phyloP scores from a whole-genome alignment of 2,888 invertebrate genomes.

The Lepidochitona cinerea region DNA sequence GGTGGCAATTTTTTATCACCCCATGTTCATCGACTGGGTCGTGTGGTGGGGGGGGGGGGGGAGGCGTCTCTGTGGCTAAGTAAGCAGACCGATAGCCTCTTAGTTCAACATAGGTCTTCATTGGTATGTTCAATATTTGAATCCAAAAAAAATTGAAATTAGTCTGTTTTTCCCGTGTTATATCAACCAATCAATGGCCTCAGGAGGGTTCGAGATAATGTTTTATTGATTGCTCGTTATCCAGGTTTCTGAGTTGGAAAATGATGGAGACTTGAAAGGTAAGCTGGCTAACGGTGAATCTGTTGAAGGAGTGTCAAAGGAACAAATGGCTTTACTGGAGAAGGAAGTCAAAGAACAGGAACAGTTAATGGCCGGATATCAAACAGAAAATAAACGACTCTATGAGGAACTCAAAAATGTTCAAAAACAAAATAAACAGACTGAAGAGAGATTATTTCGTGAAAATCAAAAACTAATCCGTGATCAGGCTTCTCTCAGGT shows the following conservation, averaged over 20 bases:
- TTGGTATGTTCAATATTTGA: no score
- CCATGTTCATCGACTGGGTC: no score
- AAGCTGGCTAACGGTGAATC: slow-evolving; percentile 4
- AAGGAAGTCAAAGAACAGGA: slow-evolving; percentile 66
- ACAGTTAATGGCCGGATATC: slow-evolving; percentile 63
- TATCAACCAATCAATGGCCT: no score
- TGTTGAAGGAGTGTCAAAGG: slow-evolving; percentile 39
- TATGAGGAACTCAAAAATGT: slow-evolving; percentile 64
- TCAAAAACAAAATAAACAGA: slow-evolving; percentile 53
- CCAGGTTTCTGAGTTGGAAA: slow-evolving; percentile 20
- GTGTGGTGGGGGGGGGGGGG: no score
- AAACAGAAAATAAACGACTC: slow-evolving; percentile 66
- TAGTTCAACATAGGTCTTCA: no score
- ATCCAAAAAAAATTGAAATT: no score
- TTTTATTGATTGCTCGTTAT: not conserved
- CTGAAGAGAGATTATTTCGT: slow-evolving; percentile 65
- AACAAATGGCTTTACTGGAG: slow-evolving; percentile 56
- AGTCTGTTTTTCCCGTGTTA: no score
- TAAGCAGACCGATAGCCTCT: no score
- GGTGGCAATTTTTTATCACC: no score
- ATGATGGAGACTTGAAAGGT: not conserved
- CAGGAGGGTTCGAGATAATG: no score
- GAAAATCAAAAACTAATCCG: slow-evolving; percentile 64
- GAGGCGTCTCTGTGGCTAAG: no score
- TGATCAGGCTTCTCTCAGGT: slow-evolving; percentile 62